Conservation (phyloP, 2,888 invertebrate genomes). For the Drosophila kanekoi region DNA sequence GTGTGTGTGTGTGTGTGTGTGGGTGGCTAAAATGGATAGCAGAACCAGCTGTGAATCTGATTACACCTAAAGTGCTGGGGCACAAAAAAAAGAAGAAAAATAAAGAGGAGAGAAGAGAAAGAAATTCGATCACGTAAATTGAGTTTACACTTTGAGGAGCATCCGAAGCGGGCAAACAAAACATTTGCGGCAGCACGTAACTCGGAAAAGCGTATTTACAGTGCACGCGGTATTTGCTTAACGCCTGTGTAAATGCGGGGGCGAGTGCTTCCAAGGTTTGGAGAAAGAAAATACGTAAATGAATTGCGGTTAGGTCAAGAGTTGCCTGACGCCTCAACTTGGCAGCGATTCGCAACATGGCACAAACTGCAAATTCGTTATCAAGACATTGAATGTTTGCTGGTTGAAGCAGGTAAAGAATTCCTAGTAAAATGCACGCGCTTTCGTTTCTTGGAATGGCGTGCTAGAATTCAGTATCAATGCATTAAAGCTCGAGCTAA, state of each 20-base stretch:
- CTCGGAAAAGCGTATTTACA: slow-evolving; percentile 35
- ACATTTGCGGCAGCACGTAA: slow-evolving; percentile 51
- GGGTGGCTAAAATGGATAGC: slow-evolving; percentile 3
- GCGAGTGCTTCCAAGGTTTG: slow-evolving; percentile 4
- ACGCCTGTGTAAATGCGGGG: background rate
- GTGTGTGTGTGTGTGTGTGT: background rate
- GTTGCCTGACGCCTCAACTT: slow-evolving; percentile 4
- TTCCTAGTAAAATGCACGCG: too few species aligned
- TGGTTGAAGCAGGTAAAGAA: background rate
- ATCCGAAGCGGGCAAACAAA: slow-evolving; percentile 29
- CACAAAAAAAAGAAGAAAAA: slow-evolving; percentile 5
- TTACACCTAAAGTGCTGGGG: slow-evolving; percentile 35
- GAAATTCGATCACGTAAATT: slow-evolving; percentile 77
- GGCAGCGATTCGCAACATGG: background rate
- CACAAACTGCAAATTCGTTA: background rate
- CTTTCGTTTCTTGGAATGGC: too few species aligned
- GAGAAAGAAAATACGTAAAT: background rate
- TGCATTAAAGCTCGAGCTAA: too few species aligned
- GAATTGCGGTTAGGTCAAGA: slow-evolving; percentile 7
- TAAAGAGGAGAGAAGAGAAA: slow-evolving; percentile 38
- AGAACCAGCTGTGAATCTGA: slow-evolving; percentile 62
- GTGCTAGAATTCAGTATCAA: too few species aligned
- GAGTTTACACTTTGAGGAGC: slow-evolving; percentile 69
- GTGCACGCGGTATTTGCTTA: slow-evolving; percentile 26
- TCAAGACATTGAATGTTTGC: background rate